A percentile compares a stretch with the other conserved stretches of the same genome.
Evolutionary conservation across 2,888 invertebrate genomes (phyloP).

Genomic region (Drosophila quasianomalipes): DNA sequence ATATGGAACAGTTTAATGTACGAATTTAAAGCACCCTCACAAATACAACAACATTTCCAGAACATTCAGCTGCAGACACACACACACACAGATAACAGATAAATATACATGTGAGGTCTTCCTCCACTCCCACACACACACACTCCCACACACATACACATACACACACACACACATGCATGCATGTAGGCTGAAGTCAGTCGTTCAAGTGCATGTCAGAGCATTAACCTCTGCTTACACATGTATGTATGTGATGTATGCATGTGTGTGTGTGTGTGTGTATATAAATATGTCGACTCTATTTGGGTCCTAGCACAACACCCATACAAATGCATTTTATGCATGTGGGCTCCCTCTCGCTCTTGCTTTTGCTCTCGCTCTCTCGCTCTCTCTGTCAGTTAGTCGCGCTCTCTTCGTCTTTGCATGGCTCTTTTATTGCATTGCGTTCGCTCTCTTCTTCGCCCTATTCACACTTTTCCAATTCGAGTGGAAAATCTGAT

Average conservation of each 20-base stretch:
- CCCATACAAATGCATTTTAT: slow-evolving; percentile 32
- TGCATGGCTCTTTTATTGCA: slow-evolving; percentile 15
- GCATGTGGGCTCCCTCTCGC: slow-evolving; percentile 6
- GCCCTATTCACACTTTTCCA: slow-evolving; percentile 54
- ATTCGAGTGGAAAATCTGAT: slow-evolving; percentile 61
- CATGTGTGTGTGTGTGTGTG: slow-evolving; percentile 11
- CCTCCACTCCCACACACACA: slow-evolving; percentile 21
- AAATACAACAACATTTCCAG: slow-evolving; percentile 26
- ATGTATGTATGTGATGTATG: slow-evolving; percentile 9
- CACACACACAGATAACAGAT: background rate
- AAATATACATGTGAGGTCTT: background rate
- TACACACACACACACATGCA: background rate
- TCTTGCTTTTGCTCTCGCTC: background rate
- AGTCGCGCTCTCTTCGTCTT: background rate
- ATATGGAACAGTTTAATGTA: background rate
- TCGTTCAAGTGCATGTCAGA: slow-evolving; percentile 84
- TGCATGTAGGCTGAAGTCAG: slow-evolving; percentile 69
- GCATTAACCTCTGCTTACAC: slow-evolving; percentile 73
- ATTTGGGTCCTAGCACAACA: slow-evolving; percentile 79
- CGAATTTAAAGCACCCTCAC: background rate
- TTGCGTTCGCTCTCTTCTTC: slow-evolving; percentile 20
- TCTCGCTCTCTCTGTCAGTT: background rate
- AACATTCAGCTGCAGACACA: slow-evolving; percentile 24
- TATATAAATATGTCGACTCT: slow-evolving; percentile 19
- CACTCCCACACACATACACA: background rate